phyloP scores from a whole-genome alignment of 2,888 invertebrate genomes.

The Sinotaia quadrata region DNA sequence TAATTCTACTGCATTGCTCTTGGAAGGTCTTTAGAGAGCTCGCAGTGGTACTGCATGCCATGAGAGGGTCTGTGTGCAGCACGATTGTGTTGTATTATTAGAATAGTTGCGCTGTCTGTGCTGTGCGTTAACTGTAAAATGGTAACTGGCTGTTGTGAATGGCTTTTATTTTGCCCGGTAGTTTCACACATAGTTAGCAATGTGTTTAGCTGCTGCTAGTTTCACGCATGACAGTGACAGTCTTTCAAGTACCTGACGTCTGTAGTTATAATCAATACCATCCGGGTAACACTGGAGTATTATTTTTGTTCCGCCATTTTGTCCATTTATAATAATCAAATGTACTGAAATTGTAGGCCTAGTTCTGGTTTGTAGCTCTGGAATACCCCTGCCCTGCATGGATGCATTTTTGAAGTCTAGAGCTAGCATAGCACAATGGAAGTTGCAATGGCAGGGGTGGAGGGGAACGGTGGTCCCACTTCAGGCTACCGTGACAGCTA shows the following conservation, averaged over 20 bases:
- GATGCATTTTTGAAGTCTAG: conserved; percentile 20
- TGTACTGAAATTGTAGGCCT: conserved; percentile 86
- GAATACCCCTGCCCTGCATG: conserved; percentile 87
- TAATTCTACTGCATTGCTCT: conserved; percentile 15
- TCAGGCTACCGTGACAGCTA: conserved; percentile 53
- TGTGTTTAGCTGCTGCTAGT: neutral
- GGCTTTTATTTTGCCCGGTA: conserved; percentile 18
- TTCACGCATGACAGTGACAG: conserved; percentile 25
- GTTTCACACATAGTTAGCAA: conserved; percentile 20
- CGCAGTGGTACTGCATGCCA: conserved; percentile 29
- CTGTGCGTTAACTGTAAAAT: too few species aligned
- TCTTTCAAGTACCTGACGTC: conserved; percentile 36
- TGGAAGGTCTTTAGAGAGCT: conserved; percentile 5
- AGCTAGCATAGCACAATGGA: conserved; percentile 60
- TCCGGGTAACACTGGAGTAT: conserved; percentile 70
- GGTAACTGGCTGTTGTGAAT: conserved; percentile 16
- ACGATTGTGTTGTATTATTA: too few species aligned
- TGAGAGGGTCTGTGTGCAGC: conserved; percentile 18
- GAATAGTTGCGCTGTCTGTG: too few species aligned
- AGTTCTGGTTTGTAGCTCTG: conserved; percentile 81
- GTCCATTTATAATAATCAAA: conserved; percentile 43
- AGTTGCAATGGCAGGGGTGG: conserved; percentile 70
- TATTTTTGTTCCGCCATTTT: conserved; percentile 60
- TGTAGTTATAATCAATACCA: conserved; percentile 53
- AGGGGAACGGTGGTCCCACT: conserved; percentile 67